A percentile compares a stretch with the other conserved stretches of the same genome.
Conservation (phyloP, 2,113 vertebrate species). For the Psilopogon haemacephalus region DNA sequence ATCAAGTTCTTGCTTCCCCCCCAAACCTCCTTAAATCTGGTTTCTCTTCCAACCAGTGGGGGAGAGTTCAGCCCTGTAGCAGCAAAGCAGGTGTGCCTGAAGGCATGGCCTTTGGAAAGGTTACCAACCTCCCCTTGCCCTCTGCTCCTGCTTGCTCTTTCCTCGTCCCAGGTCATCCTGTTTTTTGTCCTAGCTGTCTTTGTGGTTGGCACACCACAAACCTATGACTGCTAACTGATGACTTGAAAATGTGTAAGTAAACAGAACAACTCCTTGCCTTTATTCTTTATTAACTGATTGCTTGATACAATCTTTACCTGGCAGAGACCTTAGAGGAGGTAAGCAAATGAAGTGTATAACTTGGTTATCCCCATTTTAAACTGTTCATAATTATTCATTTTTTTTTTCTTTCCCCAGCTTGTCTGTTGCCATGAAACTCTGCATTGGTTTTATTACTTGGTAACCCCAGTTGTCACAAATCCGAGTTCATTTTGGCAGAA, state of each 20-base stretch:
- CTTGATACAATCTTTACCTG: not conserved
- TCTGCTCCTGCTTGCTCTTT: not conserved
- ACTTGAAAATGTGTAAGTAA: slow-evolving; percentile 1
- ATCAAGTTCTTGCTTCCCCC: not conserved
- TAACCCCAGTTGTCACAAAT: not conserved
- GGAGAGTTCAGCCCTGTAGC: not conserved
- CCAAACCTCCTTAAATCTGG: not conserved
- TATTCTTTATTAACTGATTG: not conserved
- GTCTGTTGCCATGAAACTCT: not conserved
- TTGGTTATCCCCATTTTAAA: not conserved
- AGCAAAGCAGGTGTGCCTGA: slow-evolving; percentile 1
- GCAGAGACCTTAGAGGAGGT: not conserved
- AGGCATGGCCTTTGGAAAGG: not conserved
- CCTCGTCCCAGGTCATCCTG: not conserved
- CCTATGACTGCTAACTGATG: not conserved
- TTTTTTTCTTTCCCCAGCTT: not conserved
- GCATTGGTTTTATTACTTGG: not conserved
- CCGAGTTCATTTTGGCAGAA: not conserved
- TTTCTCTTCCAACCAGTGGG: not conserved
- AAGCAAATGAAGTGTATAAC: not conserved
- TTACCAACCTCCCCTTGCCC: not conserved
- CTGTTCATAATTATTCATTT: not conserved
- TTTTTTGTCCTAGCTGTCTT: slow-evolving; percentile 2
- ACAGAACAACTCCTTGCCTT: not conserved
- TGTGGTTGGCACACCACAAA: slow-evolving; percentile 2